phyloP scores from a whole-genome alignment of 2,113 vertebrate genomes.

The Vicugna pacos region DNA sequence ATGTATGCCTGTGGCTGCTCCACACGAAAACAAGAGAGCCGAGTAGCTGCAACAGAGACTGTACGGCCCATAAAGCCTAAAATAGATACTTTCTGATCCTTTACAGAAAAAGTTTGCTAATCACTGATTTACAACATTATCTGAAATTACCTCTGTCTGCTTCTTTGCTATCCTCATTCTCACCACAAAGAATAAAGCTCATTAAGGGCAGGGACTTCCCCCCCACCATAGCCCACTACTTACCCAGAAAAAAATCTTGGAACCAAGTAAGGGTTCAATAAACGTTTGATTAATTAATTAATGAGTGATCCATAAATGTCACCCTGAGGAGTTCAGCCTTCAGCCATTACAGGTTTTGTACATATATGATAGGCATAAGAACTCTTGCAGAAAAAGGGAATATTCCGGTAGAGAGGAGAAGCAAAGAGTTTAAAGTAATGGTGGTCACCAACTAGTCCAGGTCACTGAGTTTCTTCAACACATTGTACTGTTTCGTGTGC shows the following conservation, averaged over 20 bases:
- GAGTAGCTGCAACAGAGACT: background rate
- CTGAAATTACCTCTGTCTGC: background rate
- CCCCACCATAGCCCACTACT: background rate
- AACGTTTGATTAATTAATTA: conserved; percentile 56
- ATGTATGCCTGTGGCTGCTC: background rate
- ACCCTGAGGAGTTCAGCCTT: conserved; percentile 13
- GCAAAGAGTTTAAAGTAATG: background rate
- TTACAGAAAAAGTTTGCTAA: conserved; percentile 6
- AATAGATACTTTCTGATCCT: conserved; percentile 18
- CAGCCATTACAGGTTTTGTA: background rate
- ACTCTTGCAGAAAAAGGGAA: conserved; percentile 18
- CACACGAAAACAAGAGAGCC: background rate
- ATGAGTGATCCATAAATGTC: conserved; percentile 18
- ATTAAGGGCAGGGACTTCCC: background rate
- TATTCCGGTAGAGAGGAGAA: background rate
- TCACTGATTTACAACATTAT: background rate
- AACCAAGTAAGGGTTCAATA: conserved; percentile 42
- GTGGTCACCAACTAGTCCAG: background rate
- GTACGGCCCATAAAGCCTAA: background rate
- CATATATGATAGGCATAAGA: background rate
- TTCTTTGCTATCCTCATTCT: background rate
- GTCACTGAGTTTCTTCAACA: background rate
- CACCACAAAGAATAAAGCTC: conserved; percentile 49
- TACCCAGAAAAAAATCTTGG: conserved; percentile 15
- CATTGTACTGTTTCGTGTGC: background rate